Base-by-base conservation (phyloP, 2,797 vertebrate species). In the Columba guinea region DNA sequence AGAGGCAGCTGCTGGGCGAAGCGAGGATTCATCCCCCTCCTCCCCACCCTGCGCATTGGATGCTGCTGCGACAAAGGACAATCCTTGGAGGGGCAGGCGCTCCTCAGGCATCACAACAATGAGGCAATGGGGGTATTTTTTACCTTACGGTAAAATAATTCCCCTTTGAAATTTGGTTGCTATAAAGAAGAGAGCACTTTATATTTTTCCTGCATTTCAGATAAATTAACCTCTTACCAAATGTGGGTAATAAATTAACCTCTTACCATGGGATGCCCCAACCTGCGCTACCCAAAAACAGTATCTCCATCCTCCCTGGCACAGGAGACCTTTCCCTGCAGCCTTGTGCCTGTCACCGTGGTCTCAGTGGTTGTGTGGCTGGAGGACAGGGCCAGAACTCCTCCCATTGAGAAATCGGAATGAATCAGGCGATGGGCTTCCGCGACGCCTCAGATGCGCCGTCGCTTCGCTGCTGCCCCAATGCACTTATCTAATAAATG, bases 51-150 rank as follows among this genome's bases (percentile, higher is more conserved):
- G 11, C 2, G 1, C 53, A 19, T 39, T 60, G 62, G 78, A 3
- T 22, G 34, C 35, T 84, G 74, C 35, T 3, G 4, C 3, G 12
- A 48, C 1, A 3, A 23, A 20, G 81, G 75, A 70, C 0, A 6
- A 11, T 32, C 74, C 81, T 6, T 1, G 9, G 53, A 46, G 39
- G 6, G 6, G 44, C 3, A 19, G 59, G 82, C 52, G 12, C 18
- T 34, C 34, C 14, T 35, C 1, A 5, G n/a, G 64, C 39, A 51
- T 67, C 0, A 0, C 3, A 7, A 12, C 48, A 13, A 32, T 52
- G 44, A 35, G 30, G 16, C 3, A 4, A 16, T 1, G 30, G 1
- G 35, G 28, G 4, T 1, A 11, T 11, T 55, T 86, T 56, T 62
- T 7, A 8, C 12, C n/a, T 77, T 3, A 16, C 2, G 1, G 4